phyloP scores from a whole-genome alignment of 2,113 vertebrate species.

The Caranx ignobilis region DNA sequence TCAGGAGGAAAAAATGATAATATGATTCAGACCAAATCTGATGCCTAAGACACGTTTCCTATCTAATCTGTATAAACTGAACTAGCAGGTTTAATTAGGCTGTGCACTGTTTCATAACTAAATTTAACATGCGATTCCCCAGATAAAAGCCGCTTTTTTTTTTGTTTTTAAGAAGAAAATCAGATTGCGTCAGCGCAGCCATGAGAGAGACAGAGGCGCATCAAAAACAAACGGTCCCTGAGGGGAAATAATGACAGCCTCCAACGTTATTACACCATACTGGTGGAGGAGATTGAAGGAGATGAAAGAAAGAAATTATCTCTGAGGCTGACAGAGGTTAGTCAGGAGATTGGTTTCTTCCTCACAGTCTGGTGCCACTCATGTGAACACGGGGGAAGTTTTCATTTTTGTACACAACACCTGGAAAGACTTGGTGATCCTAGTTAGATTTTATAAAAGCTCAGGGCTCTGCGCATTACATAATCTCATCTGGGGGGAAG shows the following conservation, averaged over 20 bases:
- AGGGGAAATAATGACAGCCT: slow-evolving; percentile 24
- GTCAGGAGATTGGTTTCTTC: neutral
- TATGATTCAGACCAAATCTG: neutral
- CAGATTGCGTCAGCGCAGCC: slow-evolving; percentile 22
- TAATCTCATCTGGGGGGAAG: slow-evolving; percentile 35
- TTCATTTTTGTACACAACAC: slow-evolving; percentile 18
- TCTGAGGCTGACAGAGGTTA: neutral
- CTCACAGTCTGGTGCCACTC: neutral
- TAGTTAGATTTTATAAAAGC: slow-evolving; percentile 42
- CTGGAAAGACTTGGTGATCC: slow-evolving; percentile 15
- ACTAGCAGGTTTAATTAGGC: slow-evolving; percentile 33
- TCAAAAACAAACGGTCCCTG: slow-evolving; percentile 19
- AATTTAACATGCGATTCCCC: slow-evolving; percentile 8
- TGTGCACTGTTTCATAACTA: slow-evolving; percentile 4
- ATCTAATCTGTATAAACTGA: slow-evolving; percentile 6
- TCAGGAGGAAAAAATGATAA: neutral
- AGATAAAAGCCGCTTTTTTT: slow-evolving; percentile 22
- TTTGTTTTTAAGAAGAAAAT: slow-evolving; percentile 15
- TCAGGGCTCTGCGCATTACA: slow-evolving; percentile 36
- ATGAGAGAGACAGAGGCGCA: slow-evolving; percentile 16
- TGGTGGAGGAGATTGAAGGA: neutral
- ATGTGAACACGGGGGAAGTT: neutral
- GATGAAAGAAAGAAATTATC: slow-evolving; percentile 14
- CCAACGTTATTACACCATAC: slow-evolving; percentile 22
- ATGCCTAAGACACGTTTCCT: neutral